Evolutionary conservation across 1,140 invertebrate species (phyloP), one percentile per base, ranked within the genome.

Genomic region (Lordiphosa mommai): DNA sequence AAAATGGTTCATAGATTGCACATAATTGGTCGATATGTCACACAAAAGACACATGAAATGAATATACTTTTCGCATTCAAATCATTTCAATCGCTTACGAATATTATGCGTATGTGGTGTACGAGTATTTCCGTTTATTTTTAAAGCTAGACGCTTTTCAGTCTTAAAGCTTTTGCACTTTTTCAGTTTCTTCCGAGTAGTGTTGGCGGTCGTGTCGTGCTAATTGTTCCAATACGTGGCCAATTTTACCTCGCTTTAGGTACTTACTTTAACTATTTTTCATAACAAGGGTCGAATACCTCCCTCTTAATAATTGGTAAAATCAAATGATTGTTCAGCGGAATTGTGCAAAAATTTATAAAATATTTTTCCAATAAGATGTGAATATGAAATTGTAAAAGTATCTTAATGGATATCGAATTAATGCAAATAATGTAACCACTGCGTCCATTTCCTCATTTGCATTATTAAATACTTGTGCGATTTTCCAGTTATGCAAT

Each of bases 191-290:
- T 86, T 80, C 61, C 57, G 71, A 86, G 60, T 76, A 71, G 80
- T 86, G 74, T 79, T 82, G 72, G 80, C 74, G 73, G 71, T 82
- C 80, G 80, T 86, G 76, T 86, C 80, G 80, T 71, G 68, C 64
- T 60, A 73, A 68, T 76, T 77, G 66, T 67, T 76, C 68, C 53
- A 46, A 68, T 73, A 80, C 76, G 76, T 84, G 73, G 57, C 64
- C 56, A 77, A 76, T 60, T 51, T 52, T 53, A 30, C 44, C 58
- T 67, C 49, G 51, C 65, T 50, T 50, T 63, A 68, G 74, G 74
- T 80, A 79, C 65, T 49, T 58, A 50, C 32, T 17, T 12, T 4
- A 10, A 34, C 32, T 16, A 16, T 6, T 43, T 36, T 57, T 49
- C 44, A 34, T 23, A 65, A 34, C 29, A 34, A 37, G 10, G 30